Evolutionary conservation across 2,888 invertebrate genomes (phyloP), one percentile per base, ranked within the genome.

Genomic region (Cephonodes hylas): DNA sequence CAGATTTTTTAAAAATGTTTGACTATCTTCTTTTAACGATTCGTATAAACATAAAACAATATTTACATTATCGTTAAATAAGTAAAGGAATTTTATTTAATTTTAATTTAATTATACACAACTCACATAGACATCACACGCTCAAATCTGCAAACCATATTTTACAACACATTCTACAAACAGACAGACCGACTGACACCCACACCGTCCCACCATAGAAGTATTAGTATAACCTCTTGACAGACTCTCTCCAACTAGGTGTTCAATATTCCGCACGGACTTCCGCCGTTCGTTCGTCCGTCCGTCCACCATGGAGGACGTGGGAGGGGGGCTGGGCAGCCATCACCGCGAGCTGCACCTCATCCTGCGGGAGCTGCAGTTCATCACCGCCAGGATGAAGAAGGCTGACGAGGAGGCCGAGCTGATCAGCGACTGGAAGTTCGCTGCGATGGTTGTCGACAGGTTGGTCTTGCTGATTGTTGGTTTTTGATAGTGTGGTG

Each of bases 391-490:
- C 75, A 95, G 98, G 79, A 97, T 99, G 96, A 96, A 96, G 87
- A 97, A 98, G 87, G 96, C 98, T 62, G 99, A 99, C 83, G 97
- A 98, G 79, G 97, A 98, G 83, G 96, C 96, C 63, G 98, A 98
- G 85, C 94, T 97, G 72, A 97, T 97, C 77, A 97, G 96, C 90
- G 99, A 99, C 88, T 99, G 99, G 99, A 98, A 98, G 88, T 99
- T 99, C 87, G 99, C 99, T 63, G 99, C 98, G 71, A 98, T 99
- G 97, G 99, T 99, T 85, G 98, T 99, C 85, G 99, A 99, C 93
- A 96, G 97, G 94, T 95, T 68, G 84, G 75, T 65, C n/a, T 27
- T n/a, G 8, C 13, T n/a, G 38, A 38, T 4, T 34, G n/a, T n/a
- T n/a, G n/a, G n/a, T n/a, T n/a, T n/a, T n/a, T n/a, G n/a, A n/a